Evolutionary conservation across 2,888 invertebrate species (phyloP).

Genomic region (Celastrina argiolus): DNA sequence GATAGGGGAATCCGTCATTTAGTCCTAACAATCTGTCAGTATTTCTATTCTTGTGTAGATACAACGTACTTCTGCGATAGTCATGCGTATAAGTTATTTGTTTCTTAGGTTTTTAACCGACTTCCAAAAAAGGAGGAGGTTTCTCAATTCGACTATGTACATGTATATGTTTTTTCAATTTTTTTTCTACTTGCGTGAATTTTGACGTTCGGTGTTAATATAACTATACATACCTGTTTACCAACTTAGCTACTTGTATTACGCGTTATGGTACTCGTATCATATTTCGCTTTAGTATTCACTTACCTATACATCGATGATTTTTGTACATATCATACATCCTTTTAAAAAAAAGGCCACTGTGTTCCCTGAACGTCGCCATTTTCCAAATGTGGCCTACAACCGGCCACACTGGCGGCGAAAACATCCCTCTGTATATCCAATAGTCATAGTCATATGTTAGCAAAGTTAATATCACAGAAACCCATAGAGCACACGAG

Average conservation of each 20-base stretch:
- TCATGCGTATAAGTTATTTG: no score
- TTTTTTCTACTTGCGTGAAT: not conserved
- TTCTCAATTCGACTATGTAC: no score
- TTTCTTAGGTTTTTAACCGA: no score
- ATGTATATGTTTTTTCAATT: no score
- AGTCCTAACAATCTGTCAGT: no score
- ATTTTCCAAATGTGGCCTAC: slow-evolving; percentile 65
- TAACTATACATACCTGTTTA: not conserved
- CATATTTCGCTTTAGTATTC: not conserved
- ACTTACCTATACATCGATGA: slow-evolving; percentile 60
- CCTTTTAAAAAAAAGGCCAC: slow-evolving; percentile 64
- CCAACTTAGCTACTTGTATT: not conserved
- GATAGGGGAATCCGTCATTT: no score
- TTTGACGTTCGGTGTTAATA: not conserved
- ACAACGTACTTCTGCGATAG: no score
- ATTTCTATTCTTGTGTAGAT: no score
- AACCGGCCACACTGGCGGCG: slow-evolving; percentile 61
- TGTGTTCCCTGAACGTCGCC: slow-evolving; percentile 63
- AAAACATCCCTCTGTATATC: slow-evolving; percentile 56
- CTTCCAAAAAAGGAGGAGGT: no score
- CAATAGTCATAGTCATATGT: slow-evolving; percentile 71
- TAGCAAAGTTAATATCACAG: slow-evolving; percentile 45
- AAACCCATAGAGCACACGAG: slow-evolving; percentile 39
- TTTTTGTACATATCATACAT: slow-evolving; percentile 61
- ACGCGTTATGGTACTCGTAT: not conserved